Evolutionary conservation across 1,140 invertebrate genomes (phyloP), one percentile per base, ranked within the genome.

Genomic region (Lordiphosa stackelbergi): DNA sequence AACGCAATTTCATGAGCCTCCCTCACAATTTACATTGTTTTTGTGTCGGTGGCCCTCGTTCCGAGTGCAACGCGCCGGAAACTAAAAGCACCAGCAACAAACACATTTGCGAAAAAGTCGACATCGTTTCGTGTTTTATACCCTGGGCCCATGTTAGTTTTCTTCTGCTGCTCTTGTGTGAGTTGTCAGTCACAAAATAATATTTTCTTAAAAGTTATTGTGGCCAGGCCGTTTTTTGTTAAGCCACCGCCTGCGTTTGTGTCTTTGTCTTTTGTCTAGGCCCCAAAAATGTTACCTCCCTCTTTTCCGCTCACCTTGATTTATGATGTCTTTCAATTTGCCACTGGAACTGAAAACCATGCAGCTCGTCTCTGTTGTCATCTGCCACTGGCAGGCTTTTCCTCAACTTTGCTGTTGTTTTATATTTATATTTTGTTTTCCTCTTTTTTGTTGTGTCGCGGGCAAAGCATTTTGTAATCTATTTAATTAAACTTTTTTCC

Each of bases 321-420:
- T 79, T 81, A 79, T 81, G 71, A 69, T 68, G 75, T 62, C 75
- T 81, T 79, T 81, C 70, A 75, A 79, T 79, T 79, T 81, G 66
- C 71, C 55, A 60, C 55, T 46, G 66, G 63, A 62, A 75, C 63
- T 53, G 45, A 49, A 51, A 66, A 19, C 66, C 75, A 61, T 42
- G 62, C 58, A 52, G 68, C 55, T 45, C 66, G 58, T 65, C 65
- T 63, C n/a, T 57, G 58, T 54, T 36, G 49, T 63, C 49, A 49
- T 63, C 64, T 65, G 55, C 52, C 53, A 55, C 70, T 61, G 55
- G 51, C 53, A 49, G 71, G 28, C 28, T 31, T 8, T 31, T 31
- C 58, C 66, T 74, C 62, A 60, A 54, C 71, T 74, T 64, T 81
- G 51, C 51, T 9, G 42, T 28, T 28, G 22, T 40, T 63, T 57